phyloP scores from a whole-genome alignment of 2,113 vertebrate genomes.

The Silurus asotus region DNA sequence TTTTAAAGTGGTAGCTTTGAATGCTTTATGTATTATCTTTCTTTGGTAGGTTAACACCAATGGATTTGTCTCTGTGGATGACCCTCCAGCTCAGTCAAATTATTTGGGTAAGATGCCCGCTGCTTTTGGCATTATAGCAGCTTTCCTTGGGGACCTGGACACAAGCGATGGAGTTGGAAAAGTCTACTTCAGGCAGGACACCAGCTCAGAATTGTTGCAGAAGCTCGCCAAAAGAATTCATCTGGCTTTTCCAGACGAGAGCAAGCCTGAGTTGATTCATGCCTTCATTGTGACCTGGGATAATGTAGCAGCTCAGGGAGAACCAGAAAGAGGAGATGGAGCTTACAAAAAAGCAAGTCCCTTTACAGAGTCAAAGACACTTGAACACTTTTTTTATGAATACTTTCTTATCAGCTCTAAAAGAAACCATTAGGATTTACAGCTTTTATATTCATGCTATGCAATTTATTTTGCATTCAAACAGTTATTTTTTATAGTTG shows the following conservation, averaged over 20 bases:
- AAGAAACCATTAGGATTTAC: background rate
- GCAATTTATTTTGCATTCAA: background rate
- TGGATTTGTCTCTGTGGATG: slow-evolving; percentile 78
- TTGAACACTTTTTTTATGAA: background rate
- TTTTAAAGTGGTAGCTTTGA: background rate
- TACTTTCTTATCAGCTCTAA: background rate
- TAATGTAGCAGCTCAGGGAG: slow-evolving; percentile 72
- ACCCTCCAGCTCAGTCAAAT: slow-evolving; percentile 69
- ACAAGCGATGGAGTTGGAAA: slow-evolving; percentile 75
- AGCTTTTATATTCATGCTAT: background rate
- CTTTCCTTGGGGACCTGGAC: slow-evolving; percentile 87
- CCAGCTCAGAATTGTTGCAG: slow-evolving; percentile 63
- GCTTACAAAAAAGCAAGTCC: slow-evolving; percentile 70
- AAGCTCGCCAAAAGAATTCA: slow-evolving; percentile 68
- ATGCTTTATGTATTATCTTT: slow-evolving; percentile 34
- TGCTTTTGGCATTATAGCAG: slow-evolving; percentile 78
- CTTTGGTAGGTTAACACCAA: slow-evolving; percentile 85
- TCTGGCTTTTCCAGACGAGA: slow-evolving; percentile 75
- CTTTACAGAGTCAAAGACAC: background rate
- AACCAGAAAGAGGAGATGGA: slow-evolving; percentile 55
- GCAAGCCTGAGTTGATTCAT: slow-evolving; percentile 64
- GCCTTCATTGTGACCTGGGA: slow-evolving; percentile 86
- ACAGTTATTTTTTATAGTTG: too few relatives aligned
- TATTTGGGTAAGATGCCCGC: slow-evolving; percentile 82
- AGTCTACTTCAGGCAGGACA: slow-evolving; percentile 83